Evolutionary conservation across 2,797 vertebrate genomes (phyloP).

Genomic region (Xenentodon cancila): DNA sequence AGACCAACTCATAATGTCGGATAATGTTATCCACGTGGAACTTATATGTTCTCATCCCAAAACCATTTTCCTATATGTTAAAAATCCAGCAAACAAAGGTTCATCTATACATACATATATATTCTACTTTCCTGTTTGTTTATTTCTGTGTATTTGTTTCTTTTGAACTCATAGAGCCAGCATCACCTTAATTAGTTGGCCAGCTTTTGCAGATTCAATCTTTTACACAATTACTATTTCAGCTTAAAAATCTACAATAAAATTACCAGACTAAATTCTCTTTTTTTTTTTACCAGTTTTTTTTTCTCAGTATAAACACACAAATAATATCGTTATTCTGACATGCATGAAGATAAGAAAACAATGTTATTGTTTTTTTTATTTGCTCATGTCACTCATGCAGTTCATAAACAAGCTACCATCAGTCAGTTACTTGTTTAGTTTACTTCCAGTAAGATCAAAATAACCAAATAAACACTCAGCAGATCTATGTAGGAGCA

Average conservation of each 20-base stretch:
- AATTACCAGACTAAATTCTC: too few species aligned
- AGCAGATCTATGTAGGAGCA: not conserved
- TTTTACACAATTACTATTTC: too few species aligned
- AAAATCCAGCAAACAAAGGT: not conserved
- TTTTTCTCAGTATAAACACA: too few species aligned
- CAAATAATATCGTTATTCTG: too few species aligned
- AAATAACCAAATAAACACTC: conserved; percentile 28
- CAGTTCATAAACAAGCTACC: not conserved
- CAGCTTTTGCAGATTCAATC: too few species aligned
- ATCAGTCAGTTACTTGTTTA: not conserved
- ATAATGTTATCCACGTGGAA: not conserved
- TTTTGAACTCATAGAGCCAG: too few species aligned
- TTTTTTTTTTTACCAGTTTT: too few species aligned
- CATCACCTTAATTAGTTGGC: too few species aligned
- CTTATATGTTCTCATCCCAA: not conserved
- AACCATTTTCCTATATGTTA: not conserved
- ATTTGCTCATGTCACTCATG: not conserved
- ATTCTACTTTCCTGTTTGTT: too few species aligned
- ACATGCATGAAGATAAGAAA: not conserved
- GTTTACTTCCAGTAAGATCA: conserved; percentile 4
- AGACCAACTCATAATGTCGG: not conserved
- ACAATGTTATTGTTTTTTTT: not conserved
- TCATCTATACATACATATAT: too few species aligned
- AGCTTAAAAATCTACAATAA: too few species aligned
- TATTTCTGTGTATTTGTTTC: too few species aligned